These are phyloP conservation scores for Thunnus thynnus DNA, from an alignment of 2,113 vertebrate species.

Conservation along the genomic window DNA sequence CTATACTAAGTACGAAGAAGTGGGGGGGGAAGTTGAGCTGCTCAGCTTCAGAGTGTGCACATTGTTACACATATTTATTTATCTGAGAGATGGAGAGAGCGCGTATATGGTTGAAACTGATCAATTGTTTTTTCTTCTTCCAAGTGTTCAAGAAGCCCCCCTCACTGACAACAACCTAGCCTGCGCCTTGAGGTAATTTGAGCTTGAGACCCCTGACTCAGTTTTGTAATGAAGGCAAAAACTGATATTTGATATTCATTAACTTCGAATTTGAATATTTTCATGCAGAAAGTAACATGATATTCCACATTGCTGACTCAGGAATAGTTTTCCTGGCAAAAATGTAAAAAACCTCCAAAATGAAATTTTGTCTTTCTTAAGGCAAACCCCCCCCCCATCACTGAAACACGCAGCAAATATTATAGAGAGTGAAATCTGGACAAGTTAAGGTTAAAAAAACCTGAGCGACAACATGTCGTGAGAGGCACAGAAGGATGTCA, in stretches of 20 bases:
- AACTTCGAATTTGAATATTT: not conserved
- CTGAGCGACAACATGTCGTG: not conserved
- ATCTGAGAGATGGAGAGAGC: too few species aligned
- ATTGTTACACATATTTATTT: too few species aligned
- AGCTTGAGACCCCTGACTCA: not conserved
- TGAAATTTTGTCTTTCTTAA: not conserved
- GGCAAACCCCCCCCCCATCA: not conserved
- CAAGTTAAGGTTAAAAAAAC: constrained; percentile 3
- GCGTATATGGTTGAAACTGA: too few species aligned
- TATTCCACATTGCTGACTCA: not conserved
- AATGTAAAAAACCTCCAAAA: not conserved
- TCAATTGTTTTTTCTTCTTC: too few species aligned
- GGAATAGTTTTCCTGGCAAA: not conserved
- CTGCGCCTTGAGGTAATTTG: not conserved
- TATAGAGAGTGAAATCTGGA: constrained; percentile 9
- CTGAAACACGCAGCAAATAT: not conserved
- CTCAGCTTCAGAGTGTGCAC: too few species aligned
- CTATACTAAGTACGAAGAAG: too few species aligned
- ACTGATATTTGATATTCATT: not conserved
- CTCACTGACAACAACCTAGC: not conserved
- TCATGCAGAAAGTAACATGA: not conserved
- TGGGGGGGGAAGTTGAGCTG: too few species aligned
- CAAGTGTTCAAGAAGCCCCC: not conserved
- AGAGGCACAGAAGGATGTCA: constrained; percentile 17
- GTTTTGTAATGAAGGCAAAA: not conserved